A percentile compares a stretch with the other conserved stretches of the same genome.
phyloP scores from a whole-genome alignment of 1,140 invertebrate genomes.

The Oedothorax gibbosus region DNA sequence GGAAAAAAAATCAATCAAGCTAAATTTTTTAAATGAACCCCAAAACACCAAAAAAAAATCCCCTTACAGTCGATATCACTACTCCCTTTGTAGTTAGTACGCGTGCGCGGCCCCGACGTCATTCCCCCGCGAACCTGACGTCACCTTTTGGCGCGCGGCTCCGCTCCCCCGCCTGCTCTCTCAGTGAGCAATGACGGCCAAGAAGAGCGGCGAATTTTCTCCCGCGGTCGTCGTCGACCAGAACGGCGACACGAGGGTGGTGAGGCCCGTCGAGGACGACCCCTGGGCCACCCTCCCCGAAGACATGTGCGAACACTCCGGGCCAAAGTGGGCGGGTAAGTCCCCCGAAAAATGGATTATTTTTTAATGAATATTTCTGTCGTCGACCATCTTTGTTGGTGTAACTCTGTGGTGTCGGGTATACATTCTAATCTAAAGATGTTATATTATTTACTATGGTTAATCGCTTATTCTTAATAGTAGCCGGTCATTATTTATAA shows the following conservation, averaged over 20 bases:
- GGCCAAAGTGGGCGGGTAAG: slow-evolving; percentile 6
- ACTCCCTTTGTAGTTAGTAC: neutral
- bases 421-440: too few relatives aligned
- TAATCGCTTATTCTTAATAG: too few relatives aligned
- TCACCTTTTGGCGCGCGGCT: slow-evolving; percentile 1
- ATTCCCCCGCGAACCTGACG: neutral
- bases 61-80: too few relatives aligned
- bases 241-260: slow-evolving; percentile 27
- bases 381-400: too few relatives aligned
- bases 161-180: neutral
- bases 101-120: too few relatives aligned
- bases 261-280: neutral
- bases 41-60: too few relatives aligned
- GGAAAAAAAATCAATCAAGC: too few relatives aligned
- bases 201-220: slow-evolving; percentile 2
- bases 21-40: too few relatives aligned
- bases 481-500: too few relatives aligned
- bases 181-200: neutral
- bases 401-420: too few relatives aligned
- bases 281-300: neutral
- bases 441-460: too few relatives aligned
- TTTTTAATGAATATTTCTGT: too few relatives aligned
- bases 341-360: neutral
- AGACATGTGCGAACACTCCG: neutral
- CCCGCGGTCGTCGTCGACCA: slow-evolving; percentile 13